Conservation (phyloP, 2,888 invertebrate genomes). For the Epirrhoe tristata region DNA sequence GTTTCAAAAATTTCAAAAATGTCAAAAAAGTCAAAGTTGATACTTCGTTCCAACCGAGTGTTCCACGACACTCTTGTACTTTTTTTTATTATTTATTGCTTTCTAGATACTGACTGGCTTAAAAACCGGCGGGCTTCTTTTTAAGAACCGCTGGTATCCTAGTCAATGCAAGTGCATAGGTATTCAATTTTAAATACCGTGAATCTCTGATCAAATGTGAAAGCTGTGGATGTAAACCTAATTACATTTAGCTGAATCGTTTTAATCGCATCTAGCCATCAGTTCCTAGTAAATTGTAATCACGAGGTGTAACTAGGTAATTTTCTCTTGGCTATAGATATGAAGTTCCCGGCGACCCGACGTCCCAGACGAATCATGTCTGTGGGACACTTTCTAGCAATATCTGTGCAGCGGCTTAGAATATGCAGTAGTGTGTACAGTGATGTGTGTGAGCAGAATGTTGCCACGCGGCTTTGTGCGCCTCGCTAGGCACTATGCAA, state of each 20-base stretch:
- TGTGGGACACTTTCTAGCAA: constrained; percentile 73
- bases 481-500: constrained; percentile 60
- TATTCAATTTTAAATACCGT: not conserved
- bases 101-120: too few species aligned
- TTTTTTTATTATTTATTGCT: too few species aligned
- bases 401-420: constrained; percentile 64
- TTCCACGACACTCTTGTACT: too few species aligned
- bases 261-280: constrained; percentile 32
- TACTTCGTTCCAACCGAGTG: too few species aligned
- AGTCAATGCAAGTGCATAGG: not conserved
- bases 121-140: too few species aligned
- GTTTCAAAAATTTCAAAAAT: too few species aligned
- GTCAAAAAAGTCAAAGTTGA: too few species aligned
- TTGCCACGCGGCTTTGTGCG: constrained; percentile 52
- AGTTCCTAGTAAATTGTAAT: constrained; percentile 32
- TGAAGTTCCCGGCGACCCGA: constrained; percentile 56
- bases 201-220: constrained; percentile 25
- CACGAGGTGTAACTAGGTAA: constrained; percentile 30
- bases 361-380: constrained; percentile 54
- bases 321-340: constrained; percentile 44
- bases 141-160: not conserved
- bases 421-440: constrained; percentile 26
- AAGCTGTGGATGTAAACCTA: constrained; percentile 30
- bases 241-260: constrained; percentile 31
- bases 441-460: constrained; percentile 50